Base-by-base conservation (phyloP, 1,140 invertebrate genomes). In the Matsumurasca onukii region DNA sequence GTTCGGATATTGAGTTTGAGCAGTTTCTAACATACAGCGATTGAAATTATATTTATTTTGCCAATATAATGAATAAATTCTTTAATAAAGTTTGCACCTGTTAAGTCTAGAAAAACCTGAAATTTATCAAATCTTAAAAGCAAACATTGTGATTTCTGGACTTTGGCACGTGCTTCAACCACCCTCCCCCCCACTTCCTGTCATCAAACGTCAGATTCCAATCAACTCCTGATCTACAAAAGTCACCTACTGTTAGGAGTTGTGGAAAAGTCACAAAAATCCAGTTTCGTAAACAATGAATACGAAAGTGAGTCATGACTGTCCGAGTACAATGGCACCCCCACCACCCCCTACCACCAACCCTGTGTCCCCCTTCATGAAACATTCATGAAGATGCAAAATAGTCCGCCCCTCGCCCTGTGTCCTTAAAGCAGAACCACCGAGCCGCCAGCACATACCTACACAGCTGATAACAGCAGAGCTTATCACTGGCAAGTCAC, bases 341-440 rank as follows among this genome's bases (percentile, higher is more conserved):
- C 51, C 20, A 20, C 2, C 27, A 27, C 51, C 51, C 24, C 51
- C 20, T 22, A 15, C 5, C 5, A 20, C 55, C 31, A 25, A 29
- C 62, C 39, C 22, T 5, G 12, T 22, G 9, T 12, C 13, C 62
- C 39, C 62, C 39, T 39, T 65, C 62, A 65, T 65, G 62, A 48
- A 65, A 65, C 62, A 65, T 65, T 65, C 62, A 65, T 65, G 55
- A 65, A 65, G 62, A 65, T 65, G 62, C 62, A 65, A 65, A 65
- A 45, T 24, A 65, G 62, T 39, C 55, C 62, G 20, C 62, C 31
- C 62, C 31, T 29, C 61, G 31, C 30, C 62, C 62, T 2, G 31
- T 45, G 29, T 29, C 31, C 62, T 45, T 65, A 65, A 65, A 65
- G 62, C 62, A 9, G 62, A 65, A 65, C 62, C 20, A 24, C 17